Evolutionary conservation across 2,888 invertebrate genomes (phyloP).

Genomic region (Luperina testacea): DNA sequence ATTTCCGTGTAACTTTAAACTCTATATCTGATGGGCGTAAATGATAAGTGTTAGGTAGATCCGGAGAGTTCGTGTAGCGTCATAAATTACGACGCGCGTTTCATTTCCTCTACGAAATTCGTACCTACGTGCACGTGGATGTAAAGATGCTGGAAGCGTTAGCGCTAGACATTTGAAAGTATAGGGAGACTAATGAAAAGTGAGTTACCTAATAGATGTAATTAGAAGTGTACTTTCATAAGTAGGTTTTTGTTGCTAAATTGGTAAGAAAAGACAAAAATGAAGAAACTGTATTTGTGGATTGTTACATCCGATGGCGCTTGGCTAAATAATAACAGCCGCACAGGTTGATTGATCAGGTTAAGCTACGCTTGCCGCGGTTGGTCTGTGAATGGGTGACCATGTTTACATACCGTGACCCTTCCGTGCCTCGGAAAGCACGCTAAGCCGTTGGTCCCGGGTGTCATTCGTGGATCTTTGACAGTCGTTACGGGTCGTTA

Average conservation of each 20-base stretch:
- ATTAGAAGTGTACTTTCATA: not conserved
- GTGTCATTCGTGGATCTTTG: too few species aligned
- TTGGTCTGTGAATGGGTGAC: too few species aligned
- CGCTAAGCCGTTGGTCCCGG: too few species aligned
- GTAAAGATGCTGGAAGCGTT: constrained; percentile 65
- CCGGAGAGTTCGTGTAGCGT: constrained; percentile 79
- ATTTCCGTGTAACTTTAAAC: constrained; percentile 70
- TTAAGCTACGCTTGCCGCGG: too few species aligned
- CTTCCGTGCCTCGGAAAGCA: too few species aligned
- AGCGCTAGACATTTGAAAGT: not conserved
- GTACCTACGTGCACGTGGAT: constrained; percentile 74
- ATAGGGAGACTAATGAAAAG: not conserved
- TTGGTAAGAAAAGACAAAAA: not conserved
- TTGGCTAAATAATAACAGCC: too few species aligned
- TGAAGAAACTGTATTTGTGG: not conserved
- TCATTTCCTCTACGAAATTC: constrained; percentile 88
- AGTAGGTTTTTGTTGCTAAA: not conserved
- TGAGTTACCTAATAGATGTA: too few species aligned
- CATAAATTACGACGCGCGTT: constrained; percentile 86
- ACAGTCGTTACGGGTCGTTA: too few species aligned
- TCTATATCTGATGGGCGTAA: constrained; percentile 78
- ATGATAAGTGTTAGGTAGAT: constrained; percentile 86
- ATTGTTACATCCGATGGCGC: too few species aligned
- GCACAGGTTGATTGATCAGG: too few species aligned
- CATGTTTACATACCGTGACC: too few species aligned